Percentiles rank a stretch among this genome's conserved stretches.
These are phyloP conservation scores for Eulemur rufifrons DNA, from an alignment of 2,113 vertebrate species.

Conservation along the genomic window DNA sequence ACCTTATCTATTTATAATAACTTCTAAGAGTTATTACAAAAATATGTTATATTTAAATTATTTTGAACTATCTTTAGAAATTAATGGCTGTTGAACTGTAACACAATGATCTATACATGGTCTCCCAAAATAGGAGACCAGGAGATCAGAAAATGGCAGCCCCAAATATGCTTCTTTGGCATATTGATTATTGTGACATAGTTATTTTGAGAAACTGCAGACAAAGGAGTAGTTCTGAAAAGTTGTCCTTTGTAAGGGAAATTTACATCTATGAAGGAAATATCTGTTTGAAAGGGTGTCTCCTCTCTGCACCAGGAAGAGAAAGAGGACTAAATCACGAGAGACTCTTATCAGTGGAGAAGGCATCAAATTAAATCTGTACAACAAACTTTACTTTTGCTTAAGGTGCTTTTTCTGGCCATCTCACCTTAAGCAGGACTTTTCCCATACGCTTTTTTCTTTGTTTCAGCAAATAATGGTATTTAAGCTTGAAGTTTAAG, in stretches of 20 bases:
- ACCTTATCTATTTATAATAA: background rate
- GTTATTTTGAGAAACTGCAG: background rate
- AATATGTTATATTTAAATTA: background rate
- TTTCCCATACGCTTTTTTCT: background rate
- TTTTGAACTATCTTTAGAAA: background rate
- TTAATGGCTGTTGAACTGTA: background rate
- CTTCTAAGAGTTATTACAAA: background rate
- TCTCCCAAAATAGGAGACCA: background rate
- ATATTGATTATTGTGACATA: background rate
- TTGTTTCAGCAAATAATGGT: background rate
- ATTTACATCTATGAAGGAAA: background rate
- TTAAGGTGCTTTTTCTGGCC: background rate
- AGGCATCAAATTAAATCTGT: background rate
- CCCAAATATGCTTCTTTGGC: background rate
- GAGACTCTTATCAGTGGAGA: background rate
- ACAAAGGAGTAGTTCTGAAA: background rate
- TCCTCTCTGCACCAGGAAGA: background rate
- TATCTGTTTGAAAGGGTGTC: background rate
- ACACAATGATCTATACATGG: background rate
- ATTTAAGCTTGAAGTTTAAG: background rate
- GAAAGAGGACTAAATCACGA: background rate
- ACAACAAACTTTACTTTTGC: background rate
- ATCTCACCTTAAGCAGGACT: too few species aligned
- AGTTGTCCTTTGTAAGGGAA: background rate
- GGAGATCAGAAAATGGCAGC: background rate